phyloP scores from a whole-genome alignment of 1,140 invertebrate species.

The Melipona quadrifasciata region DNA sequence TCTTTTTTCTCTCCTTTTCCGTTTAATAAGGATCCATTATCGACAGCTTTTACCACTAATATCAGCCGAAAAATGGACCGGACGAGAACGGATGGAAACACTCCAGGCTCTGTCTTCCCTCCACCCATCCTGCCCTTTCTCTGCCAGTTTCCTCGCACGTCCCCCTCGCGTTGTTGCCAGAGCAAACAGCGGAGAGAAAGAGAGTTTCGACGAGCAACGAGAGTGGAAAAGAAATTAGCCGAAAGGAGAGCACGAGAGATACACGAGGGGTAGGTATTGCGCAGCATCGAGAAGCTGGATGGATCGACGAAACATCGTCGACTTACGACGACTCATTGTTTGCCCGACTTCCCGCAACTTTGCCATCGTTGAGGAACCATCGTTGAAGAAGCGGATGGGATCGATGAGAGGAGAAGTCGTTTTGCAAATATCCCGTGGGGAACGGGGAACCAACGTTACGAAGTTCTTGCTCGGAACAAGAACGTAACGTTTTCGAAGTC shows the following conservation, averaged over 20 bases:
- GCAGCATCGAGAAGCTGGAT: neutral
- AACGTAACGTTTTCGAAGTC: neutral
- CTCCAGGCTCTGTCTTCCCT: neutral
- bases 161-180: neutral
- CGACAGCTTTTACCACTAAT: conserved; percentile 28
- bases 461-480: too few species aligned
- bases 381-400: neutral
- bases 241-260: too few species aligned
- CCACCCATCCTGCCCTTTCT: too few species aligned
- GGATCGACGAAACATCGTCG: neutral
- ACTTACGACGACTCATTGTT: conserved; percentile 16
- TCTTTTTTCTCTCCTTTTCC: neutral
- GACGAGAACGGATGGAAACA: conserved; percentile 4
- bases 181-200: neutral
- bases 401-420: neutral
- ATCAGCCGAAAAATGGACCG: neutral
- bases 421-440: neutral
- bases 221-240: neutral
- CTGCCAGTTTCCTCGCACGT: neutral
- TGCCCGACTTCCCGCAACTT: neutral
- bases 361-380: too few species aligned
- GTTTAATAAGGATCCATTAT: conserved; percentile 37
- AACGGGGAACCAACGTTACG: too few species aligned
- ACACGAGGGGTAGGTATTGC: neutral
- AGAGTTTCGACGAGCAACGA: too few species aligned